phyloP scores from a whole-genome alignment of 2,888 invertebrate species.

The Drepanosiphum platanoidis region DNA sequence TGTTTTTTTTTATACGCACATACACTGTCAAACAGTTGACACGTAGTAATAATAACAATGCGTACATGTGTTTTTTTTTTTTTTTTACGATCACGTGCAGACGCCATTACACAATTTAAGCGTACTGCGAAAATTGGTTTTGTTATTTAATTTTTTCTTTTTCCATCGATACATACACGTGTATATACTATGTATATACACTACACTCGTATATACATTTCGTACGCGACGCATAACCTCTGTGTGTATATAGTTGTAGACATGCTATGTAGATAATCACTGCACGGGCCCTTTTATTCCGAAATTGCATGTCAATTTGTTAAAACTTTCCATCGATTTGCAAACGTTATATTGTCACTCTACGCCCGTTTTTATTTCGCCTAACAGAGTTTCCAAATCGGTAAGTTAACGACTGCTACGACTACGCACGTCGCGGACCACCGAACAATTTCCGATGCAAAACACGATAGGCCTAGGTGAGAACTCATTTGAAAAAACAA shows the following conservation, averaged over 20 bases:
- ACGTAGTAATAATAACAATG: conserved; percentile 18
- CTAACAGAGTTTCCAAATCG: neutral
- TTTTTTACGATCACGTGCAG: conserved; percentile 14
- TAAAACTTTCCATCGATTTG: neutral
- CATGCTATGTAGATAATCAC: neutral
- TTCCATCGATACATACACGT: neutral
- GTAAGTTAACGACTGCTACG: too few relatives aligned
- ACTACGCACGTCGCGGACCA: too few relatives aligned
- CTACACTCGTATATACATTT: neutral
- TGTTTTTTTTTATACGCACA: neutral
- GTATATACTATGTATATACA: neutral
- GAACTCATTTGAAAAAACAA: too few relatives aligned
- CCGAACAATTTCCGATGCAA: too few relatives aligned
- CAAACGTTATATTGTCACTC: neutral
- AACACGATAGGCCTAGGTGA: too few relatives aligned
- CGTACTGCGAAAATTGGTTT: conserved; percentile 35
- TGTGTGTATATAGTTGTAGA: neutral
- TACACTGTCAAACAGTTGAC: conserved; percentile 17
- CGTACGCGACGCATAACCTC: neutral
- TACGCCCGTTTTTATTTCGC: neutral
- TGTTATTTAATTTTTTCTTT: conserved; percentile 34
- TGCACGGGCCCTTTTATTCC: neutral
- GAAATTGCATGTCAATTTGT: neutral
- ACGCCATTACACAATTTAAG: conserved; percentile 38
- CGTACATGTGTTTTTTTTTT: neutral